phyloP scores from a whole-genome alignment of 2,888 invertebrate species.

The Agrypnus murinus region DNA sequence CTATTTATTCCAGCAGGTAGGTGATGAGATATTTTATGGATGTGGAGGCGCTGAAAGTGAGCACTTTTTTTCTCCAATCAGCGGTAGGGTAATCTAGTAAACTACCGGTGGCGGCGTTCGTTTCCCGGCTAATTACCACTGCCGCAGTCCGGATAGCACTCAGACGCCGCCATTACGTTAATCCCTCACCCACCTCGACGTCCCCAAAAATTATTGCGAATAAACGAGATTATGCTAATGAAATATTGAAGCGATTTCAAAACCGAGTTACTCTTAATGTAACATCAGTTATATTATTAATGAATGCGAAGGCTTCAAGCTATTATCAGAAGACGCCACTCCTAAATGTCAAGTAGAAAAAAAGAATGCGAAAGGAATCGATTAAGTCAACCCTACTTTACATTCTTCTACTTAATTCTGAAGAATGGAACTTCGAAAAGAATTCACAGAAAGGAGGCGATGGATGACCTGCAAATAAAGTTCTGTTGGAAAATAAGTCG shows the following conservation, averaged over 20 bases:
- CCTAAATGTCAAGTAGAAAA: constrained; percentile 33
- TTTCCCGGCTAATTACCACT: constrained; percentile 51
- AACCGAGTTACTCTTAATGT: constrained; percentile 41
- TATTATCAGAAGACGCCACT: constrained; percentile 18
- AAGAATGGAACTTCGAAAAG: background rate
- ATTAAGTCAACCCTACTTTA: constrained; percentile 15
- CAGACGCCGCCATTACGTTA: constrained; percentile 49
- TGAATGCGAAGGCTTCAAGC: constrained; percentile 29
- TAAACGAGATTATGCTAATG: constrained; percentile 47
- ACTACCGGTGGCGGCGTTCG: constrained; percentile 48
- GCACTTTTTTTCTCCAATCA: constrained; percentile 48
- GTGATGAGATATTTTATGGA: constrained; percentile 40
- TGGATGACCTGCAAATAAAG: too few relatives aligned
- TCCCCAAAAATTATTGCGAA: constrained; percentile 45
- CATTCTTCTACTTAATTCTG: constrained; percentile 6
- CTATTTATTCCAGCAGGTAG: constrained; percentile 21
- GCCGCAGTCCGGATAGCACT: constrained; percentile 51
- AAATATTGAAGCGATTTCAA: constrained; percentile 45
- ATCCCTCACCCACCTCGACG: constrained; percentile 43
- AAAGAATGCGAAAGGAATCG: constrained; percentile 24
- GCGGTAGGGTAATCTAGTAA: constrained; percentile 48
- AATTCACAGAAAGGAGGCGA: too few relatives aligned
- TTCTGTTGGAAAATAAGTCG: too few relatives aligned
- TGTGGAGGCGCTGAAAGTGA: constrained; percentile 38
- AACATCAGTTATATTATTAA: constrained; percentile 40